A percentile compares a stretch with the other conserved stretches of the same genome.
phyloP scores from a whole-genome alignment of 1,140 invertebrate genomes.

The Neomicropteryx cornuta region DNA sequence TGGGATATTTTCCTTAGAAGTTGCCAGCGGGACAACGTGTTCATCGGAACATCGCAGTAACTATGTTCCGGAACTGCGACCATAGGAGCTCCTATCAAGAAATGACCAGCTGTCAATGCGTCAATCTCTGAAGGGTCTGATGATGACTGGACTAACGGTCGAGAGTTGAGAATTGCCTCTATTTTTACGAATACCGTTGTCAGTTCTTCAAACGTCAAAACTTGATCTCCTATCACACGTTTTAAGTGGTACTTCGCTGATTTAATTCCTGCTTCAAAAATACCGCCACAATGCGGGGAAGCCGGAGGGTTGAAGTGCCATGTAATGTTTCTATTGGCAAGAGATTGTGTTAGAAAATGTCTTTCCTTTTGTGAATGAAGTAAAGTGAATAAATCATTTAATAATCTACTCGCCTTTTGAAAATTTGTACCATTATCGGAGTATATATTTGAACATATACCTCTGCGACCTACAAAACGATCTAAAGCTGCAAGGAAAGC shows the following conservation, averaged over 20 bases:
- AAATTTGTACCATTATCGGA: conserved; percentile 21
- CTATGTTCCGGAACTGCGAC: conserved; percentile 9
- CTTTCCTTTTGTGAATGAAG: background rate
- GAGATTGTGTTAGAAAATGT: background rate
- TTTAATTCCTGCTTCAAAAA: conserved; percentile 10
- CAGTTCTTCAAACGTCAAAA: conserved; percentile 18
- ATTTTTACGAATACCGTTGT: conserved; percentile 14
- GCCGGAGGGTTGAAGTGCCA: conserved; percentile 17
- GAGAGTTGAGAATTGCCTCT: conserved; percentile 18
- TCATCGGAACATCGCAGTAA: background rate
- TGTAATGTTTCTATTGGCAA: background rate
- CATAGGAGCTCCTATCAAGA: conserved; percentile 21
- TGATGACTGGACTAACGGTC: conserved; percentile 11
- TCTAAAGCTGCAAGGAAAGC: conserved; percentile 10
- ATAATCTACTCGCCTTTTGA: conserved; percentile 8
- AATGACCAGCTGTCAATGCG: conserved; percentile 21
- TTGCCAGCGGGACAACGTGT: background rate
- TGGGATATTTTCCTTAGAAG: background rate
- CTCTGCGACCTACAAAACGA: conserved; percentile 11
- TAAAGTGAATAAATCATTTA: conserved; percentile 7
- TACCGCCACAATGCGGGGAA: conserved; percentile 22
- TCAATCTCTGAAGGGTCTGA: conserved; percentile 14
- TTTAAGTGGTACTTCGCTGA: conserved; percentile 18
- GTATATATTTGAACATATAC: conserved; percentile 14
- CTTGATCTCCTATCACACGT: conserved; percentile 8